A percentile compares a stretch with the other conserved stretches of the same genome.
phyloP scores from a whole-genome alignment of 2,797 vertebrate genomes.

The Botia almorhae region DNA sequence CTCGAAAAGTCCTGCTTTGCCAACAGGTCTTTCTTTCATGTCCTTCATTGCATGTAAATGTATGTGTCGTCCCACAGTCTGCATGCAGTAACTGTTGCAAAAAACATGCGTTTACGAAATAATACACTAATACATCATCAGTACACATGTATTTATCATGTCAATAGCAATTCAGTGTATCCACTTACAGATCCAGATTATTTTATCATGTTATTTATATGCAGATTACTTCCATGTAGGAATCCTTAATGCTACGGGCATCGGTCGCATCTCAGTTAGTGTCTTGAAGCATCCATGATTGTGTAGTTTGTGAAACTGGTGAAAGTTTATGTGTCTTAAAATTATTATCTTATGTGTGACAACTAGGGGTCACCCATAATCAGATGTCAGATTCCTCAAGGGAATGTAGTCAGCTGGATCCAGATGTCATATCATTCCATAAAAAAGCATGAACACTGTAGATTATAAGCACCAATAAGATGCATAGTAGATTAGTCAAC shows the following conservation, averaged over 20 bases:
- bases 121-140: neutral
- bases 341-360: too few relatives aligned
- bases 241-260: conserved; percentile 90
- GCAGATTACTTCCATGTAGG: conserved; percentile 71
- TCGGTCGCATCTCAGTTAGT: conserved; percentile 90
- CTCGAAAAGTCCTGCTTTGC: neutral
- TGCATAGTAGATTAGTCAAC: too few relatives aligned
- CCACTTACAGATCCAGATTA: neutral
- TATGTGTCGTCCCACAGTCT: conserved; percentile 21
- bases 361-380: too few relatives aligned
- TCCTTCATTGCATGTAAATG: conserved; percentile 71
- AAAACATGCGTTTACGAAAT: conserved; percentile 53
- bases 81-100: conserved; percentile 66
- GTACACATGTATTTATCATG: neutral
- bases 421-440: neutral
- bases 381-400: too few relatives aligned
- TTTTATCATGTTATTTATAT: neutral
- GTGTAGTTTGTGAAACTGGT: neutral
- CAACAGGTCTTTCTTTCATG: conserved; percentile 21
- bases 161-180: neutral
- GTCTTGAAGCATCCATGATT: neutral
- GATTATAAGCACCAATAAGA: too few relatives aligned
- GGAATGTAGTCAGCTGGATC: too few relatives aligned
- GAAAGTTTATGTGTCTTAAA: neutral
- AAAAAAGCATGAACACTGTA: neutral